phyloP scores from a whole-genome alignment of 1,140 invertebrate genomes.

The Bombyx mori region ASM3026992v2 NC_085111.1:11518001-11518500 shows the following conservation, averaged over 20 bases:
- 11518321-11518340: conserved; percentile 39
- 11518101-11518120: conserved; percentile 31
- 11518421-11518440: not conserved
- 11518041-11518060: conserved; percentile 12
- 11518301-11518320: conserved; percentile 32
- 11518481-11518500: no score
- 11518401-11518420: not conserved
- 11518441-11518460: no score
- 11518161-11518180: conserved; percentile 45
- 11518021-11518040: conserved; percentile 8
- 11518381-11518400: no score
- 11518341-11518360: conserved; percentile 59
- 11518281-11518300: conserved; percentile 14
- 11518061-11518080: conserved; percentile 6
- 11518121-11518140: conserved; percentile 19
- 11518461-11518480: no score
- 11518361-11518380: conserved; percentile 32
- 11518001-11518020: conserved; percentile 12
- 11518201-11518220: conserved; percentile 16
- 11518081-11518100: conserved; percentile 40
- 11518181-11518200: conserved; percentile 40
- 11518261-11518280: conserved; percentile 12
- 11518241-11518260: conserved; percentile 13
- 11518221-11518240: conserved; percentile 1
- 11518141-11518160: conserved; percentile 49